phyloP scores from a whole-genome alignment of 2,797 vertebrate genomes.

The Microtus obscurus region DNA sequence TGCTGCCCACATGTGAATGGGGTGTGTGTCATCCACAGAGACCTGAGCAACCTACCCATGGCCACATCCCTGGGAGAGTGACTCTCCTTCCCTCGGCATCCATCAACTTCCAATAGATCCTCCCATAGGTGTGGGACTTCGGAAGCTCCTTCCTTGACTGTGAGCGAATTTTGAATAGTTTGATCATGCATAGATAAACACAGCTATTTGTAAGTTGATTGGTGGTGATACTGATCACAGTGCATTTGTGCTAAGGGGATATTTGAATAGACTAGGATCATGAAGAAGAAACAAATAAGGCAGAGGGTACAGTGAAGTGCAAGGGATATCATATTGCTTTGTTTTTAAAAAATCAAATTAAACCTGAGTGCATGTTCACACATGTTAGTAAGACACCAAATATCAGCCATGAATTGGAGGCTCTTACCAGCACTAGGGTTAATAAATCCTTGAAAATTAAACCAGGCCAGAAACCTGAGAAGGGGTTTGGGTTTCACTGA shows the following conservation, averaged over 20 bases:
- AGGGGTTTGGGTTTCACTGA: not conserved
- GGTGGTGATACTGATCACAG: not conserved
- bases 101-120: not conserved
- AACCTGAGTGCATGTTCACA: not conserved
- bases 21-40: not conserved
- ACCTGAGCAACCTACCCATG: too few relatives aligned
- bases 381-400: not conserved
- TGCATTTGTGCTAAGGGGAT: not conserved
- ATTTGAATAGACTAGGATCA: not conserved
- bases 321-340: not conserved
- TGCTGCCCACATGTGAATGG: not conserved
- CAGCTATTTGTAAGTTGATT: not conserved
- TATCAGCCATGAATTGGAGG: not conserved
- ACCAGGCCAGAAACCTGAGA: not conserved
- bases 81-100: too few relatives aligned
- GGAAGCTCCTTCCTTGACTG: too few relatives aligned
- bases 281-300: not conserved
- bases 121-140: not conserved
- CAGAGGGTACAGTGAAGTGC: not conserved
- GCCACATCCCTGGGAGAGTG: not conserved
- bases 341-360: constrained; percentile 50
- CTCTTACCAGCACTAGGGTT: not conserved
- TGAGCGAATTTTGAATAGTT: not conserved
- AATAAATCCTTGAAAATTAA: not conserved
- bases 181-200: not conserved